phyloP scores from a whole-genome alignment of 1,140 invertebrate species.

The Leptopilina boulardi region DNA sequence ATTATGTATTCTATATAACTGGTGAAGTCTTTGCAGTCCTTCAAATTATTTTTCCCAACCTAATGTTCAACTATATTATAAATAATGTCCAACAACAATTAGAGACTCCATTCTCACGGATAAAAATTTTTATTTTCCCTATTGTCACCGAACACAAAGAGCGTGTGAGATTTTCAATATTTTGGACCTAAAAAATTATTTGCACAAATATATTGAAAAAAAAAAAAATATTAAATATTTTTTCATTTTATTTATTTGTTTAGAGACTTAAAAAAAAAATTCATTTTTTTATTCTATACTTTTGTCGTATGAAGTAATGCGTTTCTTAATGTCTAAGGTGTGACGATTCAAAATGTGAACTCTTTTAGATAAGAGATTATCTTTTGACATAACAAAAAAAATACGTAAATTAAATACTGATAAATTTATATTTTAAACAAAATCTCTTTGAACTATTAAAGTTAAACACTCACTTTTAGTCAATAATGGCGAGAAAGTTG shows the following conservation, averaged over 20 bases:
- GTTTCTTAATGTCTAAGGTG: not conserved
- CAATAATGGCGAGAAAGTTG: not conserved
- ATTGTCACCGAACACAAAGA: slow-evolving; percentile 3
- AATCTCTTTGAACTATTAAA: not conserved
- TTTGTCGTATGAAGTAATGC: not conserved
- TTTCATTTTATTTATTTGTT: no score
- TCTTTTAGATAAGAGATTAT: not conserved
- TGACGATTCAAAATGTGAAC: not conserved
- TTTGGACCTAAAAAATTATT: not conserved
- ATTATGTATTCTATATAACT: slow-evolving; percentile 14
- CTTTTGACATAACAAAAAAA: not conserved
- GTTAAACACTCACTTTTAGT: slow-evolving; percentile 2
- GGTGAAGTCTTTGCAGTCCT: not conserved
- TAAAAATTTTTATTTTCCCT: not conserved
- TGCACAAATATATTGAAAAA: not conserved
- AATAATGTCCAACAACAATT: slow-evolving; percentile 14
- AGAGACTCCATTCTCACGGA: not conserved
- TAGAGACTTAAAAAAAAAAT: not conserved
- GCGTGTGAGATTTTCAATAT: not conserved
- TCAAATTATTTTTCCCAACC: slow-evolving; percentile 6
- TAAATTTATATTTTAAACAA: not conserved
- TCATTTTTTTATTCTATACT: not conserved
- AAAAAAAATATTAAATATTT: no score
- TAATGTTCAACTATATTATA: not conserved
- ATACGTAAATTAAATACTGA: not conserved